A percentile compares a stretch with the other conserved stretches of the same genome.
Evolutionary conservation across 2,113 vertebrate species (phyloP).

Genomic region (Prinia subflava): DNA sequence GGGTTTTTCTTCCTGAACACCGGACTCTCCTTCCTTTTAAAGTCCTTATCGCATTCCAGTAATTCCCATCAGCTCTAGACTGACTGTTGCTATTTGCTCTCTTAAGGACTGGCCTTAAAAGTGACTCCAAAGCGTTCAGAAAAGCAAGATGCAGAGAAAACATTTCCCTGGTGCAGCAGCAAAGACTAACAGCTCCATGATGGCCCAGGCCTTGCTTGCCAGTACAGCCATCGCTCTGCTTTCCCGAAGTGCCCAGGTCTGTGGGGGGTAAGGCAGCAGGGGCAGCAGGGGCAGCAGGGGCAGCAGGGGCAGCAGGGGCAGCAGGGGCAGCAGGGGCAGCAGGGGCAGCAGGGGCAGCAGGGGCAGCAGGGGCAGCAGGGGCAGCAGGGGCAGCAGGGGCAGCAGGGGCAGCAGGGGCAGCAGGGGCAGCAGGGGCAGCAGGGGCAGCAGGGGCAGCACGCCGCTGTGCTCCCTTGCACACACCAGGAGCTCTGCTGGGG

Average conservation of each 20-base stretch:
- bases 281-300: background rate
- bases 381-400: too few species aligned
- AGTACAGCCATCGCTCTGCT: accelerated
- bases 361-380: too few species aligned
- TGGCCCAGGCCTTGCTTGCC: accelerated
- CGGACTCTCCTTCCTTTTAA: background rate
- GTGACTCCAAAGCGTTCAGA: background rate
- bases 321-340: too few species aligned
- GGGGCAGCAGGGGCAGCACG: too few species aligned
- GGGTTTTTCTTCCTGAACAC: background rate
- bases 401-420: too few species aligned
- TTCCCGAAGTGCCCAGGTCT: too few species aligned
- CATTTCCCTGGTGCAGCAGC: background rate
- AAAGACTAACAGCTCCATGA: accelerated
- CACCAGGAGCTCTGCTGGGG: background rate
- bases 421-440: too few species aligned
- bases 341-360: too few species aligned
- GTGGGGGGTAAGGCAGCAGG: background rate
- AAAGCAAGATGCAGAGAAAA: background rate
- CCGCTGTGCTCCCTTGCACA: accelerated
- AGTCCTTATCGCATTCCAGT: background rate
- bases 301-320: too few species aligned
- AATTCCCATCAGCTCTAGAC: background rate
- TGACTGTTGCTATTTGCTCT: background rate
- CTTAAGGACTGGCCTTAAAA: background rate